Evolutionary conservation across 1,140 invertebrate species (phyloP), one percentile per base, ranked within the genome.

Genomic region (Gonioctena quinquepunctata): DNA sequence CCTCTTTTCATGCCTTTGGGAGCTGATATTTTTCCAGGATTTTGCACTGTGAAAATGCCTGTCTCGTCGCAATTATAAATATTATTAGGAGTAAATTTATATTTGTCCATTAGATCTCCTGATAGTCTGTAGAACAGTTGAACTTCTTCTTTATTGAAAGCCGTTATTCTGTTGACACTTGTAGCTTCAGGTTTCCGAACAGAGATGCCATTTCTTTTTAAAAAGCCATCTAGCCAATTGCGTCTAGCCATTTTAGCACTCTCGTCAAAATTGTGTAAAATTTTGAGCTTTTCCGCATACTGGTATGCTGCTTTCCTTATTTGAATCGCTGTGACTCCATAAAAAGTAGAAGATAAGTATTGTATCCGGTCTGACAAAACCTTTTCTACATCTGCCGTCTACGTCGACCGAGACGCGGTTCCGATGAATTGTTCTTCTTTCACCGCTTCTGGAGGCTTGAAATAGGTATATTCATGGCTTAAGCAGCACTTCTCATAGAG

Each of bases 71-170:
- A 5, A 67, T 70, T 70, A 27, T 66, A 71, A 11, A 59, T 59
- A 11, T 59, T 19, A 22, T 19, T 59, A 11, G 56, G n/a, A 22
- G 8, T 22, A 33, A 67, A 33, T 52, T 67, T 25, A 54, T 59
- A 25, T 68, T 59, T 68, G 66, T 63, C 67, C 61, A 68, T 18
- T 42, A 68, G 22, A 13, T 16, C 19, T n/a, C 18, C 50, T n/a
- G 19, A 27, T 18, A 23, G 56, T 84, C 85, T 49, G 76, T 84
- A 73, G 73, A 79, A 79, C 27, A 68, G 6, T 13, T 61, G 16
- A 13, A 77, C 67, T 63, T 61, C 71, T 62, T 62, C 54, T 64
- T 50, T 60, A 59, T 77, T 77, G 56, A 77, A 79, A 52, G 63
- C 70, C 26, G 62, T 76, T 21, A 69, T 27, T 65, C 74, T 33